These are phyloP conservation scores for Tetheella fluctuosa DNA, from an alignment of 2,888 invertebrate species.

Conservation along the genomic window DNA sequence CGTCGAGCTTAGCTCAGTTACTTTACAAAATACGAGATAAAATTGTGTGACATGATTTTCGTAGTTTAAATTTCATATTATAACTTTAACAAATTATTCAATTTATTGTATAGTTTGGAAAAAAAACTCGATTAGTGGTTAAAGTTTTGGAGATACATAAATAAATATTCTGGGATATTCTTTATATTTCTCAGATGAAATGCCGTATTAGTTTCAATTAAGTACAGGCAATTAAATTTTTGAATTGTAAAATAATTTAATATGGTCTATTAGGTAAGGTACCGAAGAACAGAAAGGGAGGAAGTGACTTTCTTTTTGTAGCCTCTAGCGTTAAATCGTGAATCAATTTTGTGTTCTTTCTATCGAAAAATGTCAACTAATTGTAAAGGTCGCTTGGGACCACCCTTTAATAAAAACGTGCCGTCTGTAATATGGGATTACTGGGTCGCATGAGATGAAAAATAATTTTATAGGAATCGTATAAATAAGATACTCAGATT, in stretches of 20 bases:
- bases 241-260: conserved; percentile 21
- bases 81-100: neutral
- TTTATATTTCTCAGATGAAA: no score
- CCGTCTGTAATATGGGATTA: neutral
- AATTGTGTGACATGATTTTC: conserved; percentile 8
- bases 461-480: no score
- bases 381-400: conserved; percentile 42
- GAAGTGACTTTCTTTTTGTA: conserved; percentile 69
- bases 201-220: no score
- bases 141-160: neutral
- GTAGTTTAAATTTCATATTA: neutral
- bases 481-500: no score
- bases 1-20: conserved; percentile 29
- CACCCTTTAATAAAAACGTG: conserved; percentile 36
- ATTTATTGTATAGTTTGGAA: no score
- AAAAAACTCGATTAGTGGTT: neutral
- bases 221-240: neutral
- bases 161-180: no score
- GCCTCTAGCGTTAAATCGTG: conserved; percentile 65
- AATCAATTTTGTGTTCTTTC: conserved; percentile 63
- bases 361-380: conserved; percentile 38
- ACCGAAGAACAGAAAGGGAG: conserved; percentile 50
- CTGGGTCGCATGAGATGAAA: no score
- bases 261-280: conserved; percentile 43
- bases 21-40: conserved; percentile 27